A percentile compares a stretch with the other conserved stretches of the same genome.
Evolutionary conservation across 2,888 invertebrate genomes (phyloP).

Genomic region (Melieria omissa): DNA sequence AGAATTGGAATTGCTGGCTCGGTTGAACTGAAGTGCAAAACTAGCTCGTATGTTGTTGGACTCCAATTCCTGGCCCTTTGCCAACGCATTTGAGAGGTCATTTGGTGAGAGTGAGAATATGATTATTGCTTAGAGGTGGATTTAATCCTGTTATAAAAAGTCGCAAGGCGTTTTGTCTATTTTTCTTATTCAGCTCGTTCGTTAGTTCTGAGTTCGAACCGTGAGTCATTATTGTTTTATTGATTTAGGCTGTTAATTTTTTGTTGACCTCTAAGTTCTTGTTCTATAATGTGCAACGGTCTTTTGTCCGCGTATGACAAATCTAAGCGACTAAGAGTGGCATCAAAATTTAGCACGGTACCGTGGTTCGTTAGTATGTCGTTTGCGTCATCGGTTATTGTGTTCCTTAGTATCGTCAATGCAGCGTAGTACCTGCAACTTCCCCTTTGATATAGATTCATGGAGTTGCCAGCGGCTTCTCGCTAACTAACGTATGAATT

Average conservation of each 20-base stretch:
- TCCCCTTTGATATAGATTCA: background rate
- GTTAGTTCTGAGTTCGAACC: background rate
- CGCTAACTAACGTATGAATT: background rate
- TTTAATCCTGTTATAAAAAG: background rate
- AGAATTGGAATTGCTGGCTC: background rate
- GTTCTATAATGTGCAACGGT: too few species aligned
- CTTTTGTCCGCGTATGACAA: too few species aligned
- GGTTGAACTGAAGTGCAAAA: background rate
- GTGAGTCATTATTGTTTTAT: too few species aligned
- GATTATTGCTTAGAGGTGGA: background rate
- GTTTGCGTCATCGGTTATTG: too few species aligned
- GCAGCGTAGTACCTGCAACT: background rate
- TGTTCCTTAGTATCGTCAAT: background rate
- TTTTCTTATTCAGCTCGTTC: background rate
- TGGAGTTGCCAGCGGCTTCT: background rate
- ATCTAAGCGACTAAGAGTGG: too few species aligned
- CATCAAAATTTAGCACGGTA: too few species aligned
- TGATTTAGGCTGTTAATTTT: too few species aligned
- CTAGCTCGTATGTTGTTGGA: background rate
- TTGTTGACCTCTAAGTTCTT: too few species aligned
- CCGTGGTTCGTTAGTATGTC: too few species aligned
- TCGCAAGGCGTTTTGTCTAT: too few species aligned
- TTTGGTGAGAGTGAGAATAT: background rate
- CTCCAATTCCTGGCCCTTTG: background rate
- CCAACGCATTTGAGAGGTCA: background rate